Percentiles rank a stretch among this genome's conserved stretches.
Evolutionary conservation across 2,113 vertebrate genomes (phyloP).

Genomic region (Leptobrachium ailaonicum): DNA sequence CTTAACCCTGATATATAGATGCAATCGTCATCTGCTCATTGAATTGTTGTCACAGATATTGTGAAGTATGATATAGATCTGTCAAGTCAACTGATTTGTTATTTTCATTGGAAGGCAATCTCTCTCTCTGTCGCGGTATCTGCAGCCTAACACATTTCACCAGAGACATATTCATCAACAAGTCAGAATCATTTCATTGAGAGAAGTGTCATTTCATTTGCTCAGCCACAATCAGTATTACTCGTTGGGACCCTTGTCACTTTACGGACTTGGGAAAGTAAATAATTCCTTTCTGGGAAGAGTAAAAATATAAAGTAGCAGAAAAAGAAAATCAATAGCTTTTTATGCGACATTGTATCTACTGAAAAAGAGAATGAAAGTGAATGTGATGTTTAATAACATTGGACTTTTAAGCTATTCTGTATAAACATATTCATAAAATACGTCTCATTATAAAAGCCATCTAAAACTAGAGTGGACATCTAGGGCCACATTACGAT

Average conservation of each 20-base stretch:
- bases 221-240: constrained; percentile 19
- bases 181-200: constrained; percentile 40
- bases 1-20: not conserved
- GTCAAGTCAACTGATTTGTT: constrained; percentile 37
- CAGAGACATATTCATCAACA: constrained; percentile 34
- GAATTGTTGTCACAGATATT: constrained; percentile 10
- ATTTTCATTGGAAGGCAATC: constrained; percentile 42
- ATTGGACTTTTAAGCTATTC: too few species aligned
- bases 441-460: too few species aligned
- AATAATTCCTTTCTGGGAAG: not conserved
- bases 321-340: not conserved
- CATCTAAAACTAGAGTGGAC: too few species aligned
- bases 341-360: too few species aligned
- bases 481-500: too few species aligned
- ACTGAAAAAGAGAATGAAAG: too few species aligned
- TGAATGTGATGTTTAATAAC: too few species aligned
- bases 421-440: too few species aligned
- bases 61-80: constrained; percentile 30
- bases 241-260: not conserved
- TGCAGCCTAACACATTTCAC: constrained; percentile 5
- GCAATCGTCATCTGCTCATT: not conserved
- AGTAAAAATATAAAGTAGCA: not conserved
- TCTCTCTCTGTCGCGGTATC: constrained; percentile 26
- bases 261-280: not conserved
- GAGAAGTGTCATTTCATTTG: constrained; percentile 35